A percentile compares a stretch with the other conserved stretches of the same genome.
Conservation (phyloP, 2,888 invertebrate genomes). For the Lymantria dispar region DNA sequence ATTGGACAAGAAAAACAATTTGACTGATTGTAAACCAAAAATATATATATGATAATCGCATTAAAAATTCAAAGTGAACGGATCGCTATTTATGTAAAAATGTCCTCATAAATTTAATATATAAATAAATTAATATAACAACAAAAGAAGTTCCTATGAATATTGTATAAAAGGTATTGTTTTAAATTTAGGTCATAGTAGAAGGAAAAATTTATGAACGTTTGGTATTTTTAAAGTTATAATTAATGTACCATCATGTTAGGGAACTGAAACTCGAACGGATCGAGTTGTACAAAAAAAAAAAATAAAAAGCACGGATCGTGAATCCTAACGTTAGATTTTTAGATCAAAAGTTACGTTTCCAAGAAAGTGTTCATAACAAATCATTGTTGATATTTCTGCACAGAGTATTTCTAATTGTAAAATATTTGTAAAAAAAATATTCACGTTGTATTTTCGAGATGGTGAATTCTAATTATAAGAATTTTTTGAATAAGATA, state of each 20-base stretch:
- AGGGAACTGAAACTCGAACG: constrained; percentile 61
- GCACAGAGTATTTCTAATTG: constrained; percentile 33
- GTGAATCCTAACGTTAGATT: constrained; percentile 78
- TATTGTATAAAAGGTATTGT: constrained; percentile 81
- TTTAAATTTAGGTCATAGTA: constrained; percentile 82
- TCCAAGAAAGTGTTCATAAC: constrained; percentile 79
- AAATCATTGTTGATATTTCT: constrained; percentile 44
- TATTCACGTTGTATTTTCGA: constrained; percentile 61
- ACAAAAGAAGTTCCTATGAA: constrained; percentile 83
- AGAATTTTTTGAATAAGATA: constrained; percentile 49
- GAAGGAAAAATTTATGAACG: constrained; percentile 80
- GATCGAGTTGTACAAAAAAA: constrained; percentile 66
- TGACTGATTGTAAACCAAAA: constrained; percentile 51
- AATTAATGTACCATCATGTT: constrained; percentile 69
- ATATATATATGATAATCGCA: constrained; percentile 47
- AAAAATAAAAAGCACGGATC: constrained; percentile 69
- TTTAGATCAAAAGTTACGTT: constrained; percentile 78
- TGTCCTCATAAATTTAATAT: constrained; percentile 80
- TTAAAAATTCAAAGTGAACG: constrained; percentile 67
- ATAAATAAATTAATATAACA: constrained; percentile 81
- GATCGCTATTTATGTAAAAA: constrained; percentile 82
- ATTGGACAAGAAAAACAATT: constrained; percentile 54
- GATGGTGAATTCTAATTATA: constrained; percentile 43
- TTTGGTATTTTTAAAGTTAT: constrained; percentile 81
- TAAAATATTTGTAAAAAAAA: constrained; percentile 45